A percentile compares a stretch with the other conserved stretches of the same genome.
Conservation (phyloP, 1,140 invertebrate species). For the Caenorhabditis remanei region DNA sequence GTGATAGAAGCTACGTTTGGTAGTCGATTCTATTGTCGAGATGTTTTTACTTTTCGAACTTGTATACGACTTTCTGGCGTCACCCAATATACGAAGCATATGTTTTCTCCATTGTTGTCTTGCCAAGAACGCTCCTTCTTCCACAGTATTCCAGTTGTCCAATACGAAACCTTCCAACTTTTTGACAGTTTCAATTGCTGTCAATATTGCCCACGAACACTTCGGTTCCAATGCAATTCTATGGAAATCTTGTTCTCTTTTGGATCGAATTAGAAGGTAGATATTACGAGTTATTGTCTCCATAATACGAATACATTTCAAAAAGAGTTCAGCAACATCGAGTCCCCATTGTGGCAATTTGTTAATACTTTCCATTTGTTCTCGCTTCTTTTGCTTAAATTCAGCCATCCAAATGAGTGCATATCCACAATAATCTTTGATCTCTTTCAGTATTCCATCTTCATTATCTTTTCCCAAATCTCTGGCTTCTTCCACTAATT, state of each 20-base stretch:
- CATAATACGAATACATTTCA: conserved; percentile 23
- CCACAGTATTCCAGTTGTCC: background rate
- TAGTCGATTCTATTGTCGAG: background rate
- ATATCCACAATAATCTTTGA: conserved; percentile 2
- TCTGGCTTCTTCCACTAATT: background rate
- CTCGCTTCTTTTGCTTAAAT: background rate
- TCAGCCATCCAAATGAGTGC: conserved; percentile 11
- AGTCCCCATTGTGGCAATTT: conserved; percentile 28
- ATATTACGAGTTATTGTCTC: background rate
- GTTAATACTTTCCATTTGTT: background rate
- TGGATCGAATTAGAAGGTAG: background rate
- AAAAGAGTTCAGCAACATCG: background rate
- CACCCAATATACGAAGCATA: background rate
- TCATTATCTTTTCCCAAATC: background rate
- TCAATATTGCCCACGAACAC: background rate
- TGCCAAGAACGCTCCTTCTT: conserved; percentile 20
- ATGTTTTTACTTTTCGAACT: conserved; percentile 8
- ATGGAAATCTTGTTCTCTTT: background rate
- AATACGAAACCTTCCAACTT: background rate
- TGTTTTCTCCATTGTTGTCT: conserved; percentile 40
- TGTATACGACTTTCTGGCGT: conserved; percentile 6
- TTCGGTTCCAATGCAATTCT: background rate
- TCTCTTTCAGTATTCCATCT: background rate
- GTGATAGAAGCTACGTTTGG: conserved; percentile 7
- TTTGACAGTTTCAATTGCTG: conserved; percentile 28